phyloP scores from a whole-genome alignment of 1,140 invertebrate genomes.

The Amphibalanus amphitrite region DNA sequence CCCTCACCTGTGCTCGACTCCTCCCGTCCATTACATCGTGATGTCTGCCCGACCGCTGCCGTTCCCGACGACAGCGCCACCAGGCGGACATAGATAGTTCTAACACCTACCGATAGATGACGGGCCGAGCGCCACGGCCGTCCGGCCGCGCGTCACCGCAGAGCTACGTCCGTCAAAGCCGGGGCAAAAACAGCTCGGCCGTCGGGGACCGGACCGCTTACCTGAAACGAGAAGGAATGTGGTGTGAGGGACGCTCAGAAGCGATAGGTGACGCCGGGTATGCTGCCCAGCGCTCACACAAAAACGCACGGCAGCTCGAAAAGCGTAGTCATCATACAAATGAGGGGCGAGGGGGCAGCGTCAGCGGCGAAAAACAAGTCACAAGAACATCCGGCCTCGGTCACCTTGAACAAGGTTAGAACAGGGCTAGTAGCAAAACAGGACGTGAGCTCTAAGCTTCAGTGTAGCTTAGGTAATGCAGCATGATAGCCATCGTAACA shows the following conservation, averaged over 20 bases:
- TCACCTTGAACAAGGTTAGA: too few relatives aligned
- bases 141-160: too few relatives aligned
- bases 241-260: background rate
- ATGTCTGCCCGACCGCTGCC: too few relatives aligned
- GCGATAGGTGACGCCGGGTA: too few relatives aligned
- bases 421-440: background rate
- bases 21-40: too few relatives aligned
- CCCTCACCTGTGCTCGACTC: background rate
- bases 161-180: too few relatives aligned
- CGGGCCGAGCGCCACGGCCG: background rate
- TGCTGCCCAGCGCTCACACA: too few relatives aligned
- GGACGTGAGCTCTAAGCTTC: background rate
- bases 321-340: background rate
- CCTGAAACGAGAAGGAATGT: background rate
- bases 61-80: background rate
- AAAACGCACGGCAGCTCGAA: background rate
- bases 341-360: background rate
- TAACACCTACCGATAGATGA: background rate
- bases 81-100: background rate
- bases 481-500: too few relatives aligned
- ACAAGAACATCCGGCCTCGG: too few relatives aligned
- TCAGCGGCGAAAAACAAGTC: background rate
- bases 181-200: too few relatives aligned
- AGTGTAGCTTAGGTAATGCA: too few relatives aligned
- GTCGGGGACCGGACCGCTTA: background rate